Evolutionary conservation across 2,888 invertebrate genomes (phyloP).

Genomic region (Sinelater perroti): DNA sequence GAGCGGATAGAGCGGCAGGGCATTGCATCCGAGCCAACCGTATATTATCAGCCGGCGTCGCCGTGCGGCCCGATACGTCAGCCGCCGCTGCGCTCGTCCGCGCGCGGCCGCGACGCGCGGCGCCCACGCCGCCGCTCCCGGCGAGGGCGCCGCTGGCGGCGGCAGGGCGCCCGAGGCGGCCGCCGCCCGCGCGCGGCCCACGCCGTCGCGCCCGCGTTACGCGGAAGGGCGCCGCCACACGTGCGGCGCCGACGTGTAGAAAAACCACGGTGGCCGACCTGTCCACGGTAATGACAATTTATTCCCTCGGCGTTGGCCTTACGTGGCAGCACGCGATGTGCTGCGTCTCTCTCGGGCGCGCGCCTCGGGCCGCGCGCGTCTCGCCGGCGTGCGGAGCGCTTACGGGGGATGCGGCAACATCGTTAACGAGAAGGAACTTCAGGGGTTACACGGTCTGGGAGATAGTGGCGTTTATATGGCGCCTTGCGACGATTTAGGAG

Average conservation of each 20-base stretch:
- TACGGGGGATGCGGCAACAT: slow-evolving; percentile 47
- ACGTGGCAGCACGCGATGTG: slow-evolving; percentile 27
- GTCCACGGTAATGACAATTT: slow-evolving; percentile 37
- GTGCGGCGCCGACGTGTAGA: slow-evolving; percentile 19
- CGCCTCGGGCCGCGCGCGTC: slow-evolving; percentile 10
- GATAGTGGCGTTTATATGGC: slow-evolving; percentile 43
- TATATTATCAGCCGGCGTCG: slow-evolving; percentile 32
- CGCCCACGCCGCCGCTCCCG: slow-evolving; percentile 17
- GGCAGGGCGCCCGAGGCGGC: no score
- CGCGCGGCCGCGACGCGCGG: slow-evolving; percentile 24
- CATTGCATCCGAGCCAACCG: slow-evolving; percentile 24
- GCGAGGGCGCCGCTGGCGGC: background rate
- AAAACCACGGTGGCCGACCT: slow-evolving; percentile 27
- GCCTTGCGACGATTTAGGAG: slow-evolving; percentile 28
- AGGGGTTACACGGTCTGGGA: slow-evolving; percentile 50
- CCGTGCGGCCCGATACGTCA: slow-evolving; percentile 31
- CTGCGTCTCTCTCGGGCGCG: slow-evolving; percentile 6
- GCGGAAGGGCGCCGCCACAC: slow-evolving; percentile 10
- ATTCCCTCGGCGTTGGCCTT: slow-evolving; percentile 26
- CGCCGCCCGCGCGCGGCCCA: slow-evolving; percentile 2
- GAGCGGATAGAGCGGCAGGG: slow-evolving; percentile 18
- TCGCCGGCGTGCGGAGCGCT: slow-evolving; percentile 25
- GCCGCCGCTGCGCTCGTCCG: slow-evolving; percentile 12
- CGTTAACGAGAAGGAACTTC: slow-evolving; percentile 53
- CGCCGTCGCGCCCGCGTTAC: slow-evolving; percentile 8